A percentile compares a stretch with the other conserved stretches of the same genome.
Evolutionary conservation across 2,113 vertebrate species (phyloP).

Genomic region (Oceanodroma tethys): DNA sequence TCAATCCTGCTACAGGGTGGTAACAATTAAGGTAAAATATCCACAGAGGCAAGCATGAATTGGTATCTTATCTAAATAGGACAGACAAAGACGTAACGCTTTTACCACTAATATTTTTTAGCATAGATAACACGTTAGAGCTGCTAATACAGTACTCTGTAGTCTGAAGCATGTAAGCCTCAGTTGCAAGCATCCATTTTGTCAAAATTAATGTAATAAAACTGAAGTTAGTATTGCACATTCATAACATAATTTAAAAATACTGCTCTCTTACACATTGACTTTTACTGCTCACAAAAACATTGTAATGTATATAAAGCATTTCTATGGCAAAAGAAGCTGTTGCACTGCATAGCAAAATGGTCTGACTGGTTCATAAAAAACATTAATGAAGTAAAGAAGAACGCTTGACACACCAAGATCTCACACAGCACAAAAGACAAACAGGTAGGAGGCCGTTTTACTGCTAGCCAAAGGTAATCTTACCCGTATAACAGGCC

Average conservation of each 20-base stretch:
- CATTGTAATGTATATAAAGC: constrained; percentile 64
- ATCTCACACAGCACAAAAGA: constrained; percentile 72
- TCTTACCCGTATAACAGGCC: constrained; percentile 85
- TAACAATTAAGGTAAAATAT: not conserved
- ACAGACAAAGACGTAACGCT: not conserved
- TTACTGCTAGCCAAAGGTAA: constrained; percentile 63
- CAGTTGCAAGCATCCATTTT: constrained; percentile 32
- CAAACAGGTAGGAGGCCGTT: constrained; percentile 73
- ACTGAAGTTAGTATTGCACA: constrained; percentile 59
- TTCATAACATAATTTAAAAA: constrained; percentile 44
- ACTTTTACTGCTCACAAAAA: constrained; percentile 61
- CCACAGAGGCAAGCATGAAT: constrained; percentile 24
- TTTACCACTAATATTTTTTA: constrained; percentile 7
- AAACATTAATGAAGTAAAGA: constrained; percentile 61
- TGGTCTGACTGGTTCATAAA: constrained; percentile 57
- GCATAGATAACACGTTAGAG: constrained; percentile 7
- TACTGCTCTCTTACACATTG: constrained; percentile 32
- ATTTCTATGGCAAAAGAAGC: constrained; percentile 70
- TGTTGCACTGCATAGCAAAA: constrained; percentile 67
- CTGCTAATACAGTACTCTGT: constrained; percentile 22
- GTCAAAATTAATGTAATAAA: constrained; percentile 59
- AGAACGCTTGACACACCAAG: constrained; percentile 57
- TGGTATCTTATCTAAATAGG: not conserved
- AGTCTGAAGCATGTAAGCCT: constrained; percentile 1
- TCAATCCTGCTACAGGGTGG: not conserved